phyloP scores from a whole-genome alignment of 2,888 invertebrate species.

The Protula sp. region DNA sequence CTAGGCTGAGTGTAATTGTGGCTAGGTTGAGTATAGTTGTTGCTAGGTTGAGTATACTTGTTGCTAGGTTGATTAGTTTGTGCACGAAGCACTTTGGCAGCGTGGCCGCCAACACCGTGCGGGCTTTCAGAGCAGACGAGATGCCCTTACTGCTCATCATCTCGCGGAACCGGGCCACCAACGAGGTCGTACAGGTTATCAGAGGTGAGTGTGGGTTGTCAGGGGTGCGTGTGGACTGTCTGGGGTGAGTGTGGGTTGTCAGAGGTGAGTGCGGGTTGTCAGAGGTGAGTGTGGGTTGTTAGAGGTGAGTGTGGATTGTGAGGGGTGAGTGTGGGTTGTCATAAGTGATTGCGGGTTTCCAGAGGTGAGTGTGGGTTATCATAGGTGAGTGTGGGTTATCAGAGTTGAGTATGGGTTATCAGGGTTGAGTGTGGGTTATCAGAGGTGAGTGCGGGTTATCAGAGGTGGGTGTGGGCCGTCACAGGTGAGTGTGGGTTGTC shows the following conservation, averaged over 20 bases:
- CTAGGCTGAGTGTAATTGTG: too few relatives aligned
- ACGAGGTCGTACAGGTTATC: constrained; percentile 84
- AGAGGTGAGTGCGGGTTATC: neutral
- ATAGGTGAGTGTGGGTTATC: constrained; percentile 64
- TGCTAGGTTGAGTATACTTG: too few relatives aligned
- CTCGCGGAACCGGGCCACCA: constrained; percentile 79
- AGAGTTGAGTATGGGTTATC: too few relatives aligned
- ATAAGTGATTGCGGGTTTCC: too few relatives aligned
- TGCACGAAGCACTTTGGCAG: constrained; percentile 63
- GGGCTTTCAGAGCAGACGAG: constrained; percentile 78
- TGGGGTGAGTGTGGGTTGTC: constrained; percentile 82
- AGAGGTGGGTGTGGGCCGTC: neutral
- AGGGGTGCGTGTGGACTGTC: too few relatives aligned
- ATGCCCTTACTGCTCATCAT: constrained; percentile 84
- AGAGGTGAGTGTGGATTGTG: constrained; percentile 82
- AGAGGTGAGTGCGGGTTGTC: constrained; percentile 64
- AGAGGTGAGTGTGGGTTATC: constrained; percentile 82
- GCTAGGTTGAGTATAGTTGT: too few relatives aligned
- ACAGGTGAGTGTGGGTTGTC: too few relatives aligned
- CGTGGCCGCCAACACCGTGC: constrained; percentile 76
- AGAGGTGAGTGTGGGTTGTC: constrained; percentile 64
- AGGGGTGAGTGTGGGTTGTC: constrained; percentile 64
- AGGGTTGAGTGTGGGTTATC: too few relatives aligned
- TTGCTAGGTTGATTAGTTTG: constrained; percentile 37
- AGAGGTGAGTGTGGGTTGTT: too few relatives aligned